Evolutionary conservation across 1,140 invertebrate species (phyloP), one percentile per base, ranked within the genome.

Genomic region (Holotrichia oblita): DNA sequence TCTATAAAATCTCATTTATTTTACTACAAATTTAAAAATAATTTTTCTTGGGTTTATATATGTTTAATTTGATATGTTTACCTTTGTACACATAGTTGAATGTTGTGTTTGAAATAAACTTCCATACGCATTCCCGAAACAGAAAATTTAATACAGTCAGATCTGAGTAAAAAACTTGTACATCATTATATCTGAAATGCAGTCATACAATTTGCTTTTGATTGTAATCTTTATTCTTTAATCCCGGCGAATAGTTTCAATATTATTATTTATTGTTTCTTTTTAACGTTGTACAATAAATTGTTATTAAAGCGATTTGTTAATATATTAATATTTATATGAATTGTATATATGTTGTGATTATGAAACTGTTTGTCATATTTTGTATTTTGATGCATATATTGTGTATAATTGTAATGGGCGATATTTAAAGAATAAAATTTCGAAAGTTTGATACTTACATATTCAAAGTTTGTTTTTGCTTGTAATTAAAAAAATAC

Each of bases 361-460:
- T 17, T 55, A 55, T 55, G 48, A 55, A 55, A 55, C 48, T 55
- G 48, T 55, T 55, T 55, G 48, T 55, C 48, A 55, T 17, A 55
- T 55, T 55, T 55, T 55, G 48, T 55, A 55, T 55, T 55, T 55
- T 55, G n/a, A 55, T 14, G 17, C 14, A 17, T 55, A 17, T 55
- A 17, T 55, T 55, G 17, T 55, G 17, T 55, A 55, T 55, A 55
- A 55, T 55, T 72, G 64, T 72, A 72, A 27, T 40, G 64, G 64
- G 34, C 64, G 64, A 72, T 34, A 72, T 42, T 22, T 40, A 74
- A 74, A 41, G 14, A 74, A 74, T 74, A 74, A 74, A 74, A 34
- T 74, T 74, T 74, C 40, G 34, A 74, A 74, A 40, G 73, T 74
- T 74, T 74, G 73, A 74, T 74, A 74, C 73, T 74, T 42, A 74